Evolutionary conservation across 2,888 invertebrate genomes (phyloP), one percentile per base, ranked within the genome.

Genomic region (Hydropsyche betteni): DNA sequence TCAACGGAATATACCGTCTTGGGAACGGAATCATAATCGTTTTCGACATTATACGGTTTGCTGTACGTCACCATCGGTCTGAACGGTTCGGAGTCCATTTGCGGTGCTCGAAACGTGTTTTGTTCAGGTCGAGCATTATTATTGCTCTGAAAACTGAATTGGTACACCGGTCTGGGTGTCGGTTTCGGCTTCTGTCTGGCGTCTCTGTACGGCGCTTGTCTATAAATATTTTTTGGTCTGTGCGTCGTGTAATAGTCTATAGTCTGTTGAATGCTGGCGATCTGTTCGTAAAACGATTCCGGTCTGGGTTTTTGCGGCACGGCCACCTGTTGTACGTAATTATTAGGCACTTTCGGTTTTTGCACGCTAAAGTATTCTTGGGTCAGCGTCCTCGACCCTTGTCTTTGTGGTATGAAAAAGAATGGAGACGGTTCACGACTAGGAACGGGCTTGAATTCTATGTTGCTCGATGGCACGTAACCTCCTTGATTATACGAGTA

Each of bases 61-160:
- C 88, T 88, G 81, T 88, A 88, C 80, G 87, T 89, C 16, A 91
- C 89, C 90, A 91, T 90, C 4, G 91, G 90, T 75, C 90, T 86
- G 81, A 91, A 90, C 0, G 90, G 91, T 81, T 90, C 90, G 1
- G 89, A 86, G 77, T 89, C 90, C 79, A 89, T 83, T 79, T 88
- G 87, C 0, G 88, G 88, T 36, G 87, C 88, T 55, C 88, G 83
- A 83, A 88, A 87, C 3, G 85, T 84, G 53, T 77, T 80, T 68
- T 87, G 86, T 53, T 88, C 87, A 7, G 85, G 87, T 79, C 87
- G 84, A 34, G 83, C 84, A 77, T 87, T 87, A 80, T 87, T 86
- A 8, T 90, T 87, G 0, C 90, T 88, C 82, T 93, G 91, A 81
- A 91, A 93, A 81, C 91, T 92, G 82, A 91, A 94, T 82, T 93